Conservation (phyloP, 2,888 invertebrate genomes). For the Venusia cambrica region DNA sequence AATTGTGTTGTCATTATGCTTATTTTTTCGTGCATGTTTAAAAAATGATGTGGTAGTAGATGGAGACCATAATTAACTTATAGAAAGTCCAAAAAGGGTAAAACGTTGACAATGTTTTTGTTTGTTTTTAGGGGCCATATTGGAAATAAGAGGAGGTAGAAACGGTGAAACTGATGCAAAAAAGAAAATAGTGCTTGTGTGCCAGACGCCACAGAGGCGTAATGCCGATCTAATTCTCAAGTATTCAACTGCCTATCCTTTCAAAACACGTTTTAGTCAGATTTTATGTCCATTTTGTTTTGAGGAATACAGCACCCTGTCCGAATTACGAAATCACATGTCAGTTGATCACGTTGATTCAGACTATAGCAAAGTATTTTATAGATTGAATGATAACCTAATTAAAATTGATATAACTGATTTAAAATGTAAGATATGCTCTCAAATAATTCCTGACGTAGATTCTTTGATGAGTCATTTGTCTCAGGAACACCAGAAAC, state of each 20-base stretch:
- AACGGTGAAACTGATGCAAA: constrained; percentile 56
- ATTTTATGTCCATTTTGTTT: constrained; percentile 70
- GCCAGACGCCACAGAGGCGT: constrained; percentile 68
- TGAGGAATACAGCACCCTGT: constrained; percentile 54
- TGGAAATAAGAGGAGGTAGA: constrained; percentile 67
- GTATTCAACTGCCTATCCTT: constrained; percentile 67
- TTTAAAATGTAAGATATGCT: constrained; percentile 64
- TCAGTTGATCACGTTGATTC: constrained; percentile 54
- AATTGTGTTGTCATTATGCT: constrained; percentile 1
- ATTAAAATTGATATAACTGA: constrained; percentile 70
- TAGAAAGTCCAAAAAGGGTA: constrained; percentile 36
- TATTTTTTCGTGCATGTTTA: constrained; percentile 29
- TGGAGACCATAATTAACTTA: constrained; percentile 10
- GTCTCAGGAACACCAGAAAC: constrained; percentile 55
- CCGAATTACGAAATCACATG: constrained; percentile 60
- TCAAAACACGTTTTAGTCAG: constrained; percentile 68
- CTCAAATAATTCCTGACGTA: constrained; percentile 50
- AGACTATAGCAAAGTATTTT: constrained; percentile 66
- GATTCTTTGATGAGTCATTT: constrained; percentile 65
- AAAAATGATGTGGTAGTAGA: constrained; percentile 23
- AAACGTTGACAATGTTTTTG: constrained; percentile 69
- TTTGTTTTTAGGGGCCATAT: constrained; percentile 75
- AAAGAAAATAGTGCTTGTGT: constrained; percentile 71
- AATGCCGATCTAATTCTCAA: constrained; percentile 69
- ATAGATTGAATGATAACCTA: constrained; percentile 66